Percentiles rank a stretch among this genome's conserved stretches.
These are phyloP conservation scores for Bujurquina vittata DNA, from an alignment of 2,113 vertebrate species.

Conservation along the genomic window DNA sequence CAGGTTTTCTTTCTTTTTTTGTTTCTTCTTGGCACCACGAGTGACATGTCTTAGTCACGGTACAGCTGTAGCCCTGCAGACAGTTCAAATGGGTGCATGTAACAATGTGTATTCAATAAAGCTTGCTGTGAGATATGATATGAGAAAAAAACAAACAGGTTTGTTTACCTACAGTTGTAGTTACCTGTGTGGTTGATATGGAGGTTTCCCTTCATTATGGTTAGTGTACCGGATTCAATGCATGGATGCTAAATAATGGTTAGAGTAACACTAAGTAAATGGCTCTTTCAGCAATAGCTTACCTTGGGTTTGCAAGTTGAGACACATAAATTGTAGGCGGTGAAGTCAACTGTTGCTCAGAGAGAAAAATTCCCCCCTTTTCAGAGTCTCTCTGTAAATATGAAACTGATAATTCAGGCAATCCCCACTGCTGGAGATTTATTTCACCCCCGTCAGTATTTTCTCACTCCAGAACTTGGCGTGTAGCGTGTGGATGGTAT, in stretches of 20 bases:
- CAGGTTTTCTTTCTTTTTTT: not conserved
- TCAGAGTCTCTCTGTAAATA: constrained; percentile 6
- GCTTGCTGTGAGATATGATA: not conserved
- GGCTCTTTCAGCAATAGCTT: constrained; percentile 1
- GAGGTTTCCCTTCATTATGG: constrained; percentile 19
- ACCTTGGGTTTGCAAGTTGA: constrained; percentile 19
- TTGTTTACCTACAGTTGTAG: constrained; percentile 29
- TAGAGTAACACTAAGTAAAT: not conserved
- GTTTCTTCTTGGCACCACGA: not conserved
- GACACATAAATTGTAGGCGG: constrained; percentile 12
- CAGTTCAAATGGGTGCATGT: constrained; percentile 18
- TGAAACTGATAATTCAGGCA: constrained; percentile 42
- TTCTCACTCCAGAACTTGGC: not conserved
- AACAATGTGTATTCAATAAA: constrained; percentile 37
- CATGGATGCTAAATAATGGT: constrained; percentile 26
- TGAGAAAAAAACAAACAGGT: not conserved
- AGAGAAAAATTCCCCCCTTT: not conserved
- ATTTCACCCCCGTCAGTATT: constrained; percentile 18
- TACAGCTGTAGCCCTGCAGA: not conserved
- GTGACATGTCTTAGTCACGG: not conserved
- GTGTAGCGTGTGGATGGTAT: not conserved
- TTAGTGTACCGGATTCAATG: not conserved
- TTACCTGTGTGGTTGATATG: constrained; percentile 38
- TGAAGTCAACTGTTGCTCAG: constrained; percentile 4
- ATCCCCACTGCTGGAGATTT: constrained; percentile 1